These are phyloP conservation scores for Stratiomys singularior DNA, from an alignment of 2,888 invertebrate species.

Conservation along the genomic window DNA sequence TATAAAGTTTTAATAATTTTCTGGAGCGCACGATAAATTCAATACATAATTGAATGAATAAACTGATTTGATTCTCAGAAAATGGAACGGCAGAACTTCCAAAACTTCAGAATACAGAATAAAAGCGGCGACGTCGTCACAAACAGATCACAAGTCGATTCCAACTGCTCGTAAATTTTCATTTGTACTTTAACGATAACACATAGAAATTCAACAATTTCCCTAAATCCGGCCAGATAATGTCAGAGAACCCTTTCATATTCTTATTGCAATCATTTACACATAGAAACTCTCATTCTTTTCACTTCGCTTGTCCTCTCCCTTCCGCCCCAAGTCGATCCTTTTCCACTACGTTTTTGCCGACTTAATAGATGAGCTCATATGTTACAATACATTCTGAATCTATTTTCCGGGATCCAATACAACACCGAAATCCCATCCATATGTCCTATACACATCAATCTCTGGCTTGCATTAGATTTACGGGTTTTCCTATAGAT, in stretches of 20 bases:
- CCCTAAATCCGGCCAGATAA: constrained; percentile 4
- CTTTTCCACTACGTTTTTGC: neutral
- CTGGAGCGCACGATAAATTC: no score
- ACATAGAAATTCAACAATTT: constrained; percentile 22
- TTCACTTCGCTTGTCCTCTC: no score
- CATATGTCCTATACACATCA: constrained; percentile 29
- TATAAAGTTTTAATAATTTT: no score
- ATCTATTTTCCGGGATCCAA: constrained; percentile 7
- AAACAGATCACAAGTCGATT: no score
- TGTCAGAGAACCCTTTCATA: neutral
- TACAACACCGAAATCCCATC: neutral
- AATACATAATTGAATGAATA: no score
- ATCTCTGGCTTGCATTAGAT: constrained; percentile 28
- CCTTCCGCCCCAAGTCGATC: neutral
- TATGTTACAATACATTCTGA: constrained; percentile 29
- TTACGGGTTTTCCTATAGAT: constrained; percentile 30
- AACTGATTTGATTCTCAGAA: no score
- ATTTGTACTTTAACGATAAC: no score
- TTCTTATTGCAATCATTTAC: neutral
- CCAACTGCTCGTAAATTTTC: no score
- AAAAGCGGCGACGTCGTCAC: no score
- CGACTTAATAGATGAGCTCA: constrained; percentile 22
- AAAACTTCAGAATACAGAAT: no score
- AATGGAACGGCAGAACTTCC: no score
- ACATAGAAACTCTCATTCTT: neutral